Evolutionary conservation across 35 echinoderm and acorn worm species (phyloP).

Genomic region (Strongylocentrotus purpuratus): DNA sequence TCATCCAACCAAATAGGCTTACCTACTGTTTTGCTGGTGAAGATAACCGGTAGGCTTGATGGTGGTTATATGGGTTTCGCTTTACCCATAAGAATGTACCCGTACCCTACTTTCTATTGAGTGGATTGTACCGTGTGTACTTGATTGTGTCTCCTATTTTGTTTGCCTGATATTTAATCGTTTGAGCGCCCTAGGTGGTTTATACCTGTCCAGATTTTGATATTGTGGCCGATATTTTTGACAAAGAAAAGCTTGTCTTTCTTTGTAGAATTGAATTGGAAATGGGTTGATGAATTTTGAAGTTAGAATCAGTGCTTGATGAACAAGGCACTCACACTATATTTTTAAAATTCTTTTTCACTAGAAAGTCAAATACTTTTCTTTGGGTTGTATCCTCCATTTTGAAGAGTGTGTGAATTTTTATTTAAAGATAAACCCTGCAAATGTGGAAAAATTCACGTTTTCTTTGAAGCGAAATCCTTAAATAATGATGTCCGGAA

Average conservation of each 20-base stretch:
- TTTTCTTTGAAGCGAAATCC: too few species aligned
- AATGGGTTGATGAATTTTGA: background rate
- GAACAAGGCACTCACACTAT: background rate
- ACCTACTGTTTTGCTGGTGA: background rate
- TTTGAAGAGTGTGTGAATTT: background rate
- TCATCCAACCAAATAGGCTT: conserved; percentile 10
- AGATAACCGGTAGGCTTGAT: background rate
- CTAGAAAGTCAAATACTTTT: background rate
- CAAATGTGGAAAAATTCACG: too few species aligned
- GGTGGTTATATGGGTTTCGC: conserved; percentile 2
- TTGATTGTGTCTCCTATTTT: background rate
- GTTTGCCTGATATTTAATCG: background rate
- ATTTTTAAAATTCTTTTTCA: background rate
- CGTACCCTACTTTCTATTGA: background rate
- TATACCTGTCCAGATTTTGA: background rate
- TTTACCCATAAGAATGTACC: conserved; percentile 6
- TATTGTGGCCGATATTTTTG: background rate
- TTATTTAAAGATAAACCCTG: too few species aligned
- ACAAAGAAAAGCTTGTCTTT: background rate
- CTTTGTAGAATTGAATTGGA: background rate
- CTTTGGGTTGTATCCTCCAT: background rate
- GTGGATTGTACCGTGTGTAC: background rate
- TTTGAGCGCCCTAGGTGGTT: background rate
- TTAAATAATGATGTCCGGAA: too few species aligned
- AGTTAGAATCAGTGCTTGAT: background rate